Conservation (phyloP, 2,113 vertebrate genomes). For the Donacobius atricapilla region DNA sequence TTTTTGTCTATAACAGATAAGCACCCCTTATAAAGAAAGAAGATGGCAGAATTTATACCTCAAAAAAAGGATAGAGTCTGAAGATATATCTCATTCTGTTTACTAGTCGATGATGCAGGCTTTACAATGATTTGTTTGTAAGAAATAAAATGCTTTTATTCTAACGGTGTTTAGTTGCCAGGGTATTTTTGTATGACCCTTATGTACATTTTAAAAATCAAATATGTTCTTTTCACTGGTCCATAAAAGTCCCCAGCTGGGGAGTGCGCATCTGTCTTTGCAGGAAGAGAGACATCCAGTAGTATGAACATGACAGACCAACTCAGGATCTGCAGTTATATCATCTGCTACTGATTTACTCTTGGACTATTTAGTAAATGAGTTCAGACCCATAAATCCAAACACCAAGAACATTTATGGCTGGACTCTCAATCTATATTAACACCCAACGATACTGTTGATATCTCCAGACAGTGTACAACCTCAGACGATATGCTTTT, state of each 20-base stretch:
- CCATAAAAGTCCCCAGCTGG: not conserved
- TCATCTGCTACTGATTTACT: not conserved
- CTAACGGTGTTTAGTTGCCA: not conserved
- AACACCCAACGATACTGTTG: not conserved
- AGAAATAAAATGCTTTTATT: not conserved
- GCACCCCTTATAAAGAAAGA: not conserved
- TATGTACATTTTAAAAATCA: not conserved
- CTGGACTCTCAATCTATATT: not conserved
- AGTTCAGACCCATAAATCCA: not conserved
- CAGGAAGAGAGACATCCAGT: not conserved
- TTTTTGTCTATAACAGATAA: not conserved
- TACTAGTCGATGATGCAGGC: not conserved
- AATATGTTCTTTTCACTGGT: not conserved
- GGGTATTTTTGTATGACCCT: not conserved
- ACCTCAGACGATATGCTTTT: not conserved
- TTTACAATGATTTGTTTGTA: not conserved
- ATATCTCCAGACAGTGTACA: not conserved
- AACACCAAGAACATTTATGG: not conserved
- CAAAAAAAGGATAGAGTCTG: not conserved
- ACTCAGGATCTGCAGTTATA: not conserved
- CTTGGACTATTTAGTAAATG: not conserved
- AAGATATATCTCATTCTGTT: not conserved
- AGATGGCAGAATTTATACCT: not conserved
- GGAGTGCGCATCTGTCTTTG: rapidly evolving
- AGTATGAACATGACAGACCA: not conserved